Base-by-base conservation (phyloP, 2,797 vertebrate species). In the Poecilia wingei region DNA sequence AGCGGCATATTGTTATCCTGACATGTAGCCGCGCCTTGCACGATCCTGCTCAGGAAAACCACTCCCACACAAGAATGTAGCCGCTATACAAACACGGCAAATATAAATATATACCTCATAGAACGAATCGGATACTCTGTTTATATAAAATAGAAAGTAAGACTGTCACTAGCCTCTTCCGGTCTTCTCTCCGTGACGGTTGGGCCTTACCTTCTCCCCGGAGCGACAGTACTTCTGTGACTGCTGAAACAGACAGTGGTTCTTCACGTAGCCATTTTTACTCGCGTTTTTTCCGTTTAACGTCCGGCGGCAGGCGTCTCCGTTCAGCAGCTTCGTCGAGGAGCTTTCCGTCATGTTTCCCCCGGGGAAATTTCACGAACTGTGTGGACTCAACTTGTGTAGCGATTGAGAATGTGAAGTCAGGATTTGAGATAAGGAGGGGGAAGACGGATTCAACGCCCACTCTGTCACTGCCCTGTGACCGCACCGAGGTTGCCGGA, bases 241-340 rank as follows among this genome's bases (percentile, higher is more conserved):
- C 84, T 92, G 93, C 53, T 93, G 89, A 16, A 93, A 92, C 82
- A 91, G 46, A 71, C 93, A 91, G 80, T 92, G 94, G 88, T 82
- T 95, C 89, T 95, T 96, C 89, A 93, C 90, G 89, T 93, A 95
- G 89, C 95, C 94, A 93, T 96, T 96, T 91, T 91, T 93, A 49
- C 73, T 83, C 47, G 87, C 1, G 76, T 89, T 95, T 72, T 85
- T 93, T 0, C 90, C 92, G n/a, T 87, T 93, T 0, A 91, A 73
- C 25, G 90, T 82, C 47, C 88, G 89, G 74, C 90, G 93, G 82
- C 94, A 93, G 79, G 76, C 72, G 45, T 95, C 93, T 10, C 95
- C 95, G 81, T 94, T 95, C 2, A 93, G 75, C 79, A 94, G 85
- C 86, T 95, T 96, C 87, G 85, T 95, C 18, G 91, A 51, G 14